These are phyloP conservation scores for Ammodytes marinus DNA, from an alignment of 2,113 vertebrate species.

Conservation along the genomic window DNA sequence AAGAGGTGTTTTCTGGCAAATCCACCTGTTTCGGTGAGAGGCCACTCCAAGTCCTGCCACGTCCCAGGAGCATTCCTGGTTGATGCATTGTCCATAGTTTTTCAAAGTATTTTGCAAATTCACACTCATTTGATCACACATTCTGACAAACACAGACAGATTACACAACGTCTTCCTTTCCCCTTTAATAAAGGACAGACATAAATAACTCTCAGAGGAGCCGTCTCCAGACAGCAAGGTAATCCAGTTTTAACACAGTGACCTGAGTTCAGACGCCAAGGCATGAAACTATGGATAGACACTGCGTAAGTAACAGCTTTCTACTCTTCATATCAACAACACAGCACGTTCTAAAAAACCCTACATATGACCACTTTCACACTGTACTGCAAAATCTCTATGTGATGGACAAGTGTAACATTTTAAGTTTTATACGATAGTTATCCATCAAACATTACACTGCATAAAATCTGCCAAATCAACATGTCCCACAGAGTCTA, in stretches of 20 bases:
- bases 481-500: not conserved
- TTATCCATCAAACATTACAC: not conserved
- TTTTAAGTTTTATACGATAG: no score
- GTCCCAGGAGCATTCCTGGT: not conserved
- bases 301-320: constrained; percentile 38
- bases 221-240: constrained; percentile 60
- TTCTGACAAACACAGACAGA: not conserved
- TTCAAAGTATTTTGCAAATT: not conserved
- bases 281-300: constrained; percentile 33
- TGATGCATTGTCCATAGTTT: not conserved
- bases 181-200: constrained; percentile 39
- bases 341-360: not conserved
- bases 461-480: not conserved
- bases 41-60: not conserved
- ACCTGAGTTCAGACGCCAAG: constrained; percentile 42
- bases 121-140: not conserved
- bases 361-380: not conserved
- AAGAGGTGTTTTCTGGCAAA: constrained; percentile 14
- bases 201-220: constrained; percentile 62
- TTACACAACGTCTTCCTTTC: not conserved
- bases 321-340: constrained; percentile 12
- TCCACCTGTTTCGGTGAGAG: not conserved
- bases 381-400: not conserved
- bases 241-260: constrained; percentile 74
- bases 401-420: not conserved